A percentile compares a stretch with the other conserved stretches of the same genome.
Evolutionary conservation across 2,797 vertebrate genomes (phyloP).

Genomic region (Lagodon rhomboides): DNA sequence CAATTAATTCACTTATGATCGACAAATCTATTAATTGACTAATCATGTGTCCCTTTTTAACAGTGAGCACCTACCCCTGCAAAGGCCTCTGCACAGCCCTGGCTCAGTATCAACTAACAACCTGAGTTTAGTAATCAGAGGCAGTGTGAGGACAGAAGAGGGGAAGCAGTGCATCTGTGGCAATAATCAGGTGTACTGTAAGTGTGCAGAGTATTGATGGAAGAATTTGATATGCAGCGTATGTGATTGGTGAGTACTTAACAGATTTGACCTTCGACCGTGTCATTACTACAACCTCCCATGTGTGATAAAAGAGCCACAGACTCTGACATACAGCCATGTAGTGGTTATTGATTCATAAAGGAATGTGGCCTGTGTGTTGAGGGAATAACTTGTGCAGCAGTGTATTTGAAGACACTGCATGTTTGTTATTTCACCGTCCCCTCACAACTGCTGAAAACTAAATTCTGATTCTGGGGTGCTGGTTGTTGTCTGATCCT

Average conservation of each 20-base stretch:
- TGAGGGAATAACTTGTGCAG: conserved; percentile 3
- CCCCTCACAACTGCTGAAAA: conserved; percentile 5
- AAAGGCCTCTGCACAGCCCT: no score
- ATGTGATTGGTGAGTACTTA: neutral
- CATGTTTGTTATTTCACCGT: conserved; percentile 23
- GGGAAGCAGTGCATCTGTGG: neutral
- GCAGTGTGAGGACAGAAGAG: neutral
- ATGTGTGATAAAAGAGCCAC: neutral
- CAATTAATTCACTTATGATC: no score
- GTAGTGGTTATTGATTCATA: conserved; percentile 15
- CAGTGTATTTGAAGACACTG: neutral
- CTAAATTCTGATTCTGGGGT: conserved; percentile 1
- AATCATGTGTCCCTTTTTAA: no score
- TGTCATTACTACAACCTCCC: neutral
- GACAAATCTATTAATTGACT: no score
- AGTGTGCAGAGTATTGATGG: neutral
- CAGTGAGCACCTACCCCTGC: no score
- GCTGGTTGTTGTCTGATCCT: conserved; percentile 21
- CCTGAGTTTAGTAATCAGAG: neutral
- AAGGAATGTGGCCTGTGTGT: conserved; percentile 5
- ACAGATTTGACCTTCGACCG: neutral
- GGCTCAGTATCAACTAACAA: neutral
- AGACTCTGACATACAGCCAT: neutral
- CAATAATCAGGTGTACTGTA: neutral
- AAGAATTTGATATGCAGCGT: neutral